phyloP scores from a whole-genome alignment of 2,797 vertebrate genomes.

The Neosilurus mollespiculum region DNA sequence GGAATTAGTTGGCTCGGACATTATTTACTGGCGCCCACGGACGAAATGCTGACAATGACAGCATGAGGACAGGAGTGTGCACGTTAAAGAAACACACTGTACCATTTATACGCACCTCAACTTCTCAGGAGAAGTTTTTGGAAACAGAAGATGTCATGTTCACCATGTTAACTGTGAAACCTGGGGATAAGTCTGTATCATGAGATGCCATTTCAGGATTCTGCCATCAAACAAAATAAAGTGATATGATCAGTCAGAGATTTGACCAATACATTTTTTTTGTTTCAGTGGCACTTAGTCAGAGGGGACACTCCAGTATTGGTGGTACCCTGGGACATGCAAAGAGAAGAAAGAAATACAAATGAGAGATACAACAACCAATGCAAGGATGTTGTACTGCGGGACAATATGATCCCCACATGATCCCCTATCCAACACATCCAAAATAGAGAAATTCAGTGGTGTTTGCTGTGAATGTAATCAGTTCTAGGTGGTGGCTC shows the following conservation, averaged over 20 bases:
- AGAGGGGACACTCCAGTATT: neutral
- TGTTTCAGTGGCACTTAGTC: neutral
- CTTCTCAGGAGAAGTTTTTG: neutral
- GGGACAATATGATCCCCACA: neutral
- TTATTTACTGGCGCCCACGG: slow-evolving; percentile 65
- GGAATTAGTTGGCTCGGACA: slow-evolving; percentile 69
- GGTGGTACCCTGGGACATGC: neutral
- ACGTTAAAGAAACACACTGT: slow-evolving; percentile 49
- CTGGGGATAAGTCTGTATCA: neutral
- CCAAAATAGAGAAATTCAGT: neutral
- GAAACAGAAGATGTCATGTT: slow-evolving; percentile 22
- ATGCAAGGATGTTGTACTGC: neutral
- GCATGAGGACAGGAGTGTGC: slow-evolving; percentile 65
- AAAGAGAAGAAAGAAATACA: neutral
- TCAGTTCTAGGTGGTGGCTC: too few species aligned
- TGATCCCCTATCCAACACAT: neutral
- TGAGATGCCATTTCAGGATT: neutral
- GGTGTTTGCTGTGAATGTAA: too few species aligned
- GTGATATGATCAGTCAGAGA: neutral
- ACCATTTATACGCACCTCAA: slow-evolving; percentile 51
- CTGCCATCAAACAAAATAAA: neutral
- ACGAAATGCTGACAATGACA: slow-evolving; percentile 66
- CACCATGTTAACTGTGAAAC: neutral
- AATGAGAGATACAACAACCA: neutral
- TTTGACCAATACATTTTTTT: neutral